Percentiles rank a stretch among this genome's conserved stretches.
These are phyloP conservation scores for Hippopotamyrus pictus DNA, from an alignment of 2,797 vertebrate species.

Conservation along the genomic window DNA sequence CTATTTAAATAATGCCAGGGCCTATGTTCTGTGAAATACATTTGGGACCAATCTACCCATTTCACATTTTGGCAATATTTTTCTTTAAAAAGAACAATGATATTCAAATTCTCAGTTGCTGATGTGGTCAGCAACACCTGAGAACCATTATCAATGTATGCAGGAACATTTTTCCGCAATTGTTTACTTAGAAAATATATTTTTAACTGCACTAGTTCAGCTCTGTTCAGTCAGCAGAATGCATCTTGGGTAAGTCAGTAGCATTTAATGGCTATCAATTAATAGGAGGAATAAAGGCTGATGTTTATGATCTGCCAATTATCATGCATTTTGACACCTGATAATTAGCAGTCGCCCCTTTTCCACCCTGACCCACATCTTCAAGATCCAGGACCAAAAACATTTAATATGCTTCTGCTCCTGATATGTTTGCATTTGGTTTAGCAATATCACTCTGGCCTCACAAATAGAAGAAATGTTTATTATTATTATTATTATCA, in stretches of 20 bases:
- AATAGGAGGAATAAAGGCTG: background rate
- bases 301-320: background rate
- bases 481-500: background rate
- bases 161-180: background rate
- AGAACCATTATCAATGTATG: background rate
- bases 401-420: background rate
- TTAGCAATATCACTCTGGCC: background rate
- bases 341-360: background rate
- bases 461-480: background rate
- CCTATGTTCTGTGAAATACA: background rate
- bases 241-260: background rate
- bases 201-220: background rate
- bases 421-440: background rate
- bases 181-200: background rate
- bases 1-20: background rate
- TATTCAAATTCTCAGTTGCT: background rate
- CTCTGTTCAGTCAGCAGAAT: background rate
- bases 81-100: background rate
- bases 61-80: background rate
- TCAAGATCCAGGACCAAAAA: background rate
- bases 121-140: background rate
- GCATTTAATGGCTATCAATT: background rate
- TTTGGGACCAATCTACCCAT: background rate
- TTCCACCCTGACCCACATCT: background rate
- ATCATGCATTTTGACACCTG: background rate